These are phyloP conservation scores for Periophthalmus magnuspinnatus DNA, from an alignment of 2,797 vertebrate genomes.

Conservation along the genomic window DNA sequence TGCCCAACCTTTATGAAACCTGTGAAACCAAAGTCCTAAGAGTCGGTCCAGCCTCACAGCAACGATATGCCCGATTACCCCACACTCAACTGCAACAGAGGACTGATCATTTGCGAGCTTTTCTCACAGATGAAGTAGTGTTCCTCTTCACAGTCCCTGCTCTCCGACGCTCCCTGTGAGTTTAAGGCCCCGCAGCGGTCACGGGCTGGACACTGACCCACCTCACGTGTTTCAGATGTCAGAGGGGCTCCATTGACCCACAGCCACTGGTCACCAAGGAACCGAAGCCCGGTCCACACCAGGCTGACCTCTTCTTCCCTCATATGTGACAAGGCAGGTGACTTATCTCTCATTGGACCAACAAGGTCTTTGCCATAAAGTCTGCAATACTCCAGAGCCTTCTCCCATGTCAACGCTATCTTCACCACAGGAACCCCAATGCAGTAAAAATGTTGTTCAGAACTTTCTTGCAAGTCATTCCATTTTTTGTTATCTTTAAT, in stretches of 20 bases:
- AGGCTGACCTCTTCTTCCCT: neutral
- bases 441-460: constrained; percentile 15
- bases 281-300: constrained; percentile 60
- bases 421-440: neutral
- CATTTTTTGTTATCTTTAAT: accelerated
- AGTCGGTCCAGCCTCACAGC: too few species aligned
- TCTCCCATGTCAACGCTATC: constrained; percentile 14
- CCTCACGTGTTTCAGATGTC: neutral
- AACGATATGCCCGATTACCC: too few species aligned
- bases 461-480: accelerated
- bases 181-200: constrained; percentile 37
- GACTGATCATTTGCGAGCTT: too few species aligned
- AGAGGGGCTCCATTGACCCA: constrained; percentile 46
- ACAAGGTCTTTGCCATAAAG: accelerated
- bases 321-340: neutral
- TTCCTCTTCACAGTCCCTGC: constrained; percentile 30
- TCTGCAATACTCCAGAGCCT: constrained; percentile 35
- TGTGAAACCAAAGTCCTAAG: too few species aligned
- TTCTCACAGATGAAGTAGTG: constrained; percentile 44
- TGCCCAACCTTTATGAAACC: too few species aligned
- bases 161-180: constrained; percentile 19
- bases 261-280: constrained; percentile 45
- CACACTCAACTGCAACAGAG: too few species aligned
- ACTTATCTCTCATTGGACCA: constrained; percentile 20
- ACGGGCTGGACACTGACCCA: constrained; percentile 26